A percentile compares a stretch with the other conserved stretches of the same genome.
Evolutionary conservation across 2,888 invertebrate species (phyloP).

Genomic region (Boloria euphrosyne): DNA sequence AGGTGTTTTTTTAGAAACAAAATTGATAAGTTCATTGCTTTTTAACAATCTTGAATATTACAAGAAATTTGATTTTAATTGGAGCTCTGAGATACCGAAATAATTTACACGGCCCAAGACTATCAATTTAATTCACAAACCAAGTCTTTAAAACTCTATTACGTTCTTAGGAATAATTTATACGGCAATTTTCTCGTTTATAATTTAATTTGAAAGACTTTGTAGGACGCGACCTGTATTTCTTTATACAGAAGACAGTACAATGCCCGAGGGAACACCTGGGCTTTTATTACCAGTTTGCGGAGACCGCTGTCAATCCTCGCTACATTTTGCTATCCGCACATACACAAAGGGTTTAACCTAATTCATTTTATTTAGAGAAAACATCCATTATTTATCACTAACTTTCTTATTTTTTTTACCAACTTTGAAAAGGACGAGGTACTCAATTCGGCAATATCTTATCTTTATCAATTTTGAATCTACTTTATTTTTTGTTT

Average conservation of each 20-base stretch:
- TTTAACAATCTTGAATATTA: conserved; percentile 12
- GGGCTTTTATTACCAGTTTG: conserved; percentile 36
- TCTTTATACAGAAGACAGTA: conserved; percentile 22
- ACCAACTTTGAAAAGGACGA: too few species aligned
- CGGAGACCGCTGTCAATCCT: conserved; percentile 37
- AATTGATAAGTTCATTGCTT: conserved; percentile 8
- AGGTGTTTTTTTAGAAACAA: background rate
- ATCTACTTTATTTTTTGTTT: too few species aligned
- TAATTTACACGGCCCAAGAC: conserved; percentile 18
- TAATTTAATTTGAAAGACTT: conserved; percentile 16
- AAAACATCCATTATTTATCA: conserved; percentile 8
- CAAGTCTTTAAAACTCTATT: conserved; percentile 15
- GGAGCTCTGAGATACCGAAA: conserved; percentile 3
- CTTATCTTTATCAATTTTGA: too few species aligned
- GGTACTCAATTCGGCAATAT: too few species aligned
- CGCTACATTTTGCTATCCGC: conserved; percentile 31
- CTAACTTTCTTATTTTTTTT: too few species aligned
- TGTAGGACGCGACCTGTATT: conserved; percentile 10
- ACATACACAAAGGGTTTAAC: conserved; percentile 17
- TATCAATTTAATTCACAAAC: conserved; percentile 17
- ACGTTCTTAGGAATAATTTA: conserved; percentile 16
- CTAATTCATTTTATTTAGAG: conserved; percentile 1
- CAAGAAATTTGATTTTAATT: conserved; percentile 19
- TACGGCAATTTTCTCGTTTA: conserved; percentile 17
- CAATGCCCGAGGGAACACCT: conserved; percentile 23